phyloP scores from a whole-genome alignment of 2,888 invertebrate species.

The Drosophila imparisetae region DNA sequence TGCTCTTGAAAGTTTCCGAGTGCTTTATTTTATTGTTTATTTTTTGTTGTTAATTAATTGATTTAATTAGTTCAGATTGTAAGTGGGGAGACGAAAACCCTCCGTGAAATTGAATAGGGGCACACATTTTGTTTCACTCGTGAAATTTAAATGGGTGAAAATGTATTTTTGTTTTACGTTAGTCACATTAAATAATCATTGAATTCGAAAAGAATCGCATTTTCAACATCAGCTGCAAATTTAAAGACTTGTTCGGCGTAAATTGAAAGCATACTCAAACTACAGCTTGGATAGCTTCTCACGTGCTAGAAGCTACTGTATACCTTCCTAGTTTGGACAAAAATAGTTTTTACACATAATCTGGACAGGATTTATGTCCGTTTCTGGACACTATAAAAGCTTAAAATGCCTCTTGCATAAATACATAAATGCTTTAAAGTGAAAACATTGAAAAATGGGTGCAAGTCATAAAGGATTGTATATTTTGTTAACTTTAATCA shows the following conservation, averaged over 20 bases:
- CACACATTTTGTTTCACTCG: neutral
- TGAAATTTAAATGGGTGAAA: neutral
- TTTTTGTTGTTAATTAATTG: slow-evolving; percentile 2
- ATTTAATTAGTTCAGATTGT: slow-evolving; percentile 10
- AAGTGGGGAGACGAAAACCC: neutral
- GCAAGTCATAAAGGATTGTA: neutral
- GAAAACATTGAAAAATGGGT: neutral
- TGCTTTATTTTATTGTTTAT: neutral
- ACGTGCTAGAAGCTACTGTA: neutral
- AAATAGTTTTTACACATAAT: neutral
- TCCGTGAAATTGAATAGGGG: neutral
- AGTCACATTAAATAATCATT: neutral
- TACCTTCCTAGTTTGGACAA: neutral
- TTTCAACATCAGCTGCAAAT: neutral
- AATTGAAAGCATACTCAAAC: neutral
- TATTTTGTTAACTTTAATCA: neutral
- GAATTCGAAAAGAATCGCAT: neutral
- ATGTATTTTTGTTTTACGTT: neutral
- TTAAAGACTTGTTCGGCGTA: neutral
- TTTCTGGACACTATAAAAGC: neutral
- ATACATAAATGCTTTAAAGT: neutral
- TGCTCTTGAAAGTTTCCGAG: neutral
- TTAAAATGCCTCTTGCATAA: neutral
- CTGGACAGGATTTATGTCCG: neutral
- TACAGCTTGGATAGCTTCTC: neutral